Evolutionary conservation across 2,113 vertebrate species (phyloP).

Genomic region (Mustelus asterias): DNA sequence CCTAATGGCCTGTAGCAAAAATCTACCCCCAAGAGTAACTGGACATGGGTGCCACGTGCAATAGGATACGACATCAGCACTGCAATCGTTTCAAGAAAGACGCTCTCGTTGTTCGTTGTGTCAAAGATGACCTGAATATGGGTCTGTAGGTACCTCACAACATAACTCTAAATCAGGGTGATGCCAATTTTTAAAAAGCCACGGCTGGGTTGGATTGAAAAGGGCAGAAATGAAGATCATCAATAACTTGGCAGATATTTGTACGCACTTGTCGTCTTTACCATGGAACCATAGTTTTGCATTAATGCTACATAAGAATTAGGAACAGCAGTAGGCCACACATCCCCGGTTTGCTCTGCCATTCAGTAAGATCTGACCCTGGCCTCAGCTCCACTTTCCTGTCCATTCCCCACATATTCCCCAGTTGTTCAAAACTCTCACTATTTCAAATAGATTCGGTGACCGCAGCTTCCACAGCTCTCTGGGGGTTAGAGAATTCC

Average conservation of each 20-base stretch:
- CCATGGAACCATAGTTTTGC: background rate
- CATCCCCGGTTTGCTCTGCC: no score
- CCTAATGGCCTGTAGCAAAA: background rate
- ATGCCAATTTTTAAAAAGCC: background rate
- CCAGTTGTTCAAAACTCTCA: no score
- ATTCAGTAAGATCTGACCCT: no score
- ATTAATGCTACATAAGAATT: background rate
- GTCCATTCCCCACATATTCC: no score
- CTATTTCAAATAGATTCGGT: no score
- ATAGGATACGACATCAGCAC: background rate
- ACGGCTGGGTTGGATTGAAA: background rate
- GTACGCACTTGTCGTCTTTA: background rate
- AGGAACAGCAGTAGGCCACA: no score
- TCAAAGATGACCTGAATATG: background rate
- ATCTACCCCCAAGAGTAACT: background rate
- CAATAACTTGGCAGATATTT: background rate
- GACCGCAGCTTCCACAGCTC: no score
- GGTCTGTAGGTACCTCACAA: background rate
- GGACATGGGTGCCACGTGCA: background rate
- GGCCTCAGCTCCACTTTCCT: no score
- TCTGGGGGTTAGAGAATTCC: no score
- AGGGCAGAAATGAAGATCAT: background rate
- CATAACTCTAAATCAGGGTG: background rate
- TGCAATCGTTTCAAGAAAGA: background rate
- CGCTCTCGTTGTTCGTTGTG: background rate